A percentile compares a stretch with the other conserved stretches of the same genome.
Evolutionary conservation across 2,888 invertebrate species (phyloP).

Genomic region (Suillia variegata): DNA sequence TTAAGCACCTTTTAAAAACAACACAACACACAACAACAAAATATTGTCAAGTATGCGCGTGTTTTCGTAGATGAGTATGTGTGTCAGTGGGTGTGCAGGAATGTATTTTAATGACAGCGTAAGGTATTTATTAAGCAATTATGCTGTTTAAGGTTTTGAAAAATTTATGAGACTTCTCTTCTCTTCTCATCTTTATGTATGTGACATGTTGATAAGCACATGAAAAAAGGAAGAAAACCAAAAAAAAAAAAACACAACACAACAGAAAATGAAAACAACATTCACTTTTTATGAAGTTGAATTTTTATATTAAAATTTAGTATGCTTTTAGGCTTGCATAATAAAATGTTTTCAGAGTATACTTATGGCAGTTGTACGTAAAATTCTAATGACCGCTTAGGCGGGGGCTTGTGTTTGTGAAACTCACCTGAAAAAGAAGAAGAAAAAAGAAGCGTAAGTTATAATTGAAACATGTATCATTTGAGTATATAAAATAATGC

Average conservation of each 20-base stretch:
- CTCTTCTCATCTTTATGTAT: neutral
- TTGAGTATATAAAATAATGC: no score
- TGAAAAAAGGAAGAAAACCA: no score
- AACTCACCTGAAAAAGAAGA: no score
- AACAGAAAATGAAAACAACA: neutral
- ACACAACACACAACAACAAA: neutral
- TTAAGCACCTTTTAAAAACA: constrained; percentile 11
- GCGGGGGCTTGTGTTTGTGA: no score
- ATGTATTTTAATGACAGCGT: neutral
- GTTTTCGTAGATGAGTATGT: neutral
- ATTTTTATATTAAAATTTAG: neutral
- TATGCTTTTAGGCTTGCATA: neutral
- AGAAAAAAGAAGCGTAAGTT: no score
- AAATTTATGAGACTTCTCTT: neutral
- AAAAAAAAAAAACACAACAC: no score
- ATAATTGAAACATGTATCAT: no score
- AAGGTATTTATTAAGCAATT: constrained; percentile 6
- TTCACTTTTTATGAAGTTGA: neutral
- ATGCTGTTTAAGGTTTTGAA: neutral
- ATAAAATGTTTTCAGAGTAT: no score
- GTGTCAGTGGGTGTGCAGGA: neutral
- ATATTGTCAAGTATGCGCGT: neutral
- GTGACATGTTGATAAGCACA: neutral
- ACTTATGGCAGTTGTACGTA: no score
- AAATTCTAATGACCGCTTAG: no score